A percentile compares a stretch with the other conserved stretches of the same genome.
Conservation (phyloP, 2,113 vertebrate genomes). For the Barnardius zonarius region DNA sequence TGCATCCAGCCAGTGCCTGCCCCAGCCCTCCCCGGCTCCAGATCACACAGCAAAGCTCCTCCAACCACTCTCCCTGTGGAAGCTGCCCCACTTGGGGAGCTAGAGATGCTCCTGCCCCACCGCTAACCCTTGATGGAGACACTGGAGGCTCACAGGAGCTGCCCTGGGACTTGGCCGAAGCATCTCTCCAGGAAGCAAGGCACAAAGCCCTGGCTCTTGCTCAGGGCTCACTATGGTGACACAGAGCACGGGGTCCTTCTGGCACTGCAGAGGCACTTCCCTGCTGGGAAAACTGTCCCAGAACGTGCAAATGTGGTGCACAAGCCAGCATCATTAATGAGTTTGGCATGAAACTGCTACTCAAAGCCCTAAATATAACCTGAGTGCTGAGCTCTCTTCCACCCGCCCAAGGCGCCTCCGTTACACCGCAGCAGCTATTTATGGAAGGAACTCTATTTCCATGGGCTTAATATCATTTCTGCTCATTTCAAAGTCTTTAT, state of each 20-base stretch:
- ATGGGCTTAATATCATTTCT: constrained; percentile 52
- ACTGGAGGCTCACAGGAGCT: background rate
- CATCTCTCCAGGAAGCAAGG: fast-evolving
- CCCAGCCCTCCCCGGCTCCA: background rate
- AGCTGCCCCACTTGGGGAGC: background rate
- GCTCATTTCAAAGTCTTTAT: constrained; percentile 57
- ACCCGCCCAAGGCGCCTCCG: constrained; percentile 13
- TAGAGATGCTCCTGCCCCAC: background rate
- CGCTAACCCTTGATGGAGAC: background rate
- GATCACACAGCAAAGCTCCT: background rate
- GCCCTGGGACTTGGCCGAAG: fast-evolving
- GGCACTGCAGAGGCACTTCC: background rate
- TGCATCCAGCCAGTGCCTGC: background rate
- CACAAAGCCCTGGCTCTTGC: background rate
- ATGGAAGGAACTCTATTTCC: constrained; percentile 61
- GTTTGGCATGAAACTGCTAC: constrained; percentile 34
- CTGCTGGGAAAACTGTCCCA: background rate
- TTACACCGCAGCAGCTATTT: constrained; percentile 58
- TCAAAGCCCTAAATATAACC: constrained; percentile 70
- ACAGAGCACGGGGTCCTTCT: background rate
- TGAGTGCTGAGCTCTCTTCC: constrained; percentile 22
- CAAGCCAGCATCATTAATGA: constrained; percentile 54
- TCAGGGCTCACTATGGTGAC: background rate
- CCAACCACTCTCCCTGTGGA: background rate
- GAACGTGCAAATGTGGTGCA: constrained; percentile 39